phyloP scores from a whole-genome alignment of 2,888 invertebrate genomes.

The Orchesella flavescens region DNA sequence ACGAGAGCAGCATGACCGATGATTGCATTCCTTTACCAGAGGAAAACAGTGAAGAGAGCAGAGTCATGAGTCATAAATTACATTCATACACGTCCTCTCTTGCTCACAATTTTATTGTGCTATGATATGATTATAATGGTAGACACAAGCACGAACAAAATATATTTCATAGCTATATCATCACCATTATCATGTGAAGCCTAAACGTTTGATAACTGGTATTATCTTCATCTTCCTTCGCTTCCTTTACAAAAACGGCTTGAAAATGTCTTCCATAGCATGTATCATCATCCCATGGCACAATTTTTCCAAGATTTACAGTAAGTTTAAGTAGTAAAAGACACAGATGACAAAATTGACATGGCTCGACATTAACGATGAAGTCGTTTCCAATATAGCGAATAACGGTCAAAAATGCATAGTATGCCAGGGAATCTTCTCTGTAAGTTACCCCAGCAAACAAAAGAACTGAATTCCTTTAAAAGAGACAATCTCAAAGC shows the following conservation, averaged over 20 bases:
- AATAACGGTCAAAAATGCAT: no score
- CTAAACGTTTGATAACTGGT: conserved; percentile 40
- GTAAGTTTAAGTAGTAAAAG: no score
- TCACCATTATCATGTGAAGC: conserved; percentile 44
- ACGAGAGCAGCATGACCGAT: conserved; percentile 60
- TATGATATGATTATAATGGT: conserved; percentile 47
- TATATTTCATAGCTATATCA: conserved; percentile 44
- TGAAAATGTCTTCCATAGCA: background rate
- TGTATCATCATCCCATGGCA: no score
- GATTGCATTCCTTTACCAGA: conserved; percentile 34
- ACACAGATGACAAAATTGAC: no score
- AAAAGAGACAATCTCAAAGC: no score
- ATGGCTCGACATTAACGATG: no score
- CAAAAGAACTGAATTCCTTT: no score
- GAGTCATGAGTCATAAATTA: conserved; percentile 65
- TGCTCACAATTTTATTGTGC: conserved; percentile 12
- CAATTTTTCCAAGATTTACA: no score
- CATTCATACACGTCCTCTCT: conserved; percentile 40
- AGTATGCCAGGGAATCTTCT: no score
- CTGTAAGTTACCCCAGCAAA: no score
- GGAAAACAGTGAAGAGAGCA: conserved; percentile 51
- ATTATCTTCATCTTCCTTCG: conserved; percentile 26
- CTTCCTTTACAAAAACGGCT: background rate
- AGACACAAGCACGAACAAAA: conserved; percentile 60
- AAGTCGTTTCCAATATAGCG: no score